Conservation (phyloP, 2,113 vertebrate species). For the Cavia aperea region DNA sequence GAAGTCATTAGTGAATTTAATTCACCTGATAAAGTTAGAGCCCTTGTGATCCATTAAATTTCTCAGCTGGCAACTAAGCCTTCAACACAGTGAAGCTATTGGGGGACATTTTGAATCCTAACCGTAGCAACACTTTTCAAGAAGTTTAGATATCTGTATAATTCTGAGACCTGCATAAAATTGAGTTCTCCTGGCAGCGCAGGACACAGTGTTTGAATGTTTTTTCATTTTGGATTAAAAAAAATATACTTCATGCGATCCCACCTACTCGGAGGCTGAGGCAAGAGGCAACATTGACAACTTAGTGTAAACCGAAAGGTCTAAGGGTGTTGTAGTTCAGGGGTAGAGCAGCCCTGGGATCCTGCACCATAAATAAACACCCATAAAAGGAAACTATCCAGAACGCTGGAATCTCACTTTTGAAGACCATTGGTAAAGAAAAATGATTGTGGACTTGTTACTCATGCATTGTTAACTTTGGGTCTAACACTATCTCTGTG, state of each 20-base stretch:
- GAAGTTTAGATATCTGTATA: not conserved
- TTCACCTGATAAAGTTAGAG: not conserved
- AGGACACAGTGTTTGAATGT: not conserved
- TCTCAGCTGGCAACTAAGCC: not conserved
- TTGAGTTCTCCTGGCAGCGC: not conserved
- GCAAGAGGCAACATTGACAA: not conserved
- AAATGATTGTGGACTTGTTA: not conserved
- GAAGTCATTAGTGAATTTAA: not conserved
- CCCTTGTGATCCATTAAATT: not conserved
- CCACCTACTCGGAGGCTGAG: not conserved
- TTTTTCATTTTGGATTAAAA: constrained; percentile 25
- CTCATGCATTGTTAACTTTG: not conserved
- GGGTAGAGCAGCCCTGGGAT: not conserved
- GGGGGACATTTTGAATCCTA: not conserved
- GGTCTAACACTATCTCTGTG: not conserved
- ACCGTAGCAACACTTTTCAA: not conserved
- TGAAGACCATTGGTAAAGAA: not conserved
- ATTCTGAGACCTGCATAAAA: not conserved
- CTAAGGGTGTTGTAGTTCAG: not conserved
- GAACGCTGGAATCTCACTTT: not conserved
- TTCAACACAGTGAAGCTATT: not conserved
- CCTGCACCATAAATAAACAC: not conserved
- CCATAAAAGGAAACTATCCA: not conserved
- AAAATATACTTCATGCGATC: not conserved
- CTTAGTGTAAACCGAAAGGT: not conserved